Evolutionary conservation across 2,888 invertebrate genomes (phyloP).

Genomic region (Callyntrura sp.): DNA sequence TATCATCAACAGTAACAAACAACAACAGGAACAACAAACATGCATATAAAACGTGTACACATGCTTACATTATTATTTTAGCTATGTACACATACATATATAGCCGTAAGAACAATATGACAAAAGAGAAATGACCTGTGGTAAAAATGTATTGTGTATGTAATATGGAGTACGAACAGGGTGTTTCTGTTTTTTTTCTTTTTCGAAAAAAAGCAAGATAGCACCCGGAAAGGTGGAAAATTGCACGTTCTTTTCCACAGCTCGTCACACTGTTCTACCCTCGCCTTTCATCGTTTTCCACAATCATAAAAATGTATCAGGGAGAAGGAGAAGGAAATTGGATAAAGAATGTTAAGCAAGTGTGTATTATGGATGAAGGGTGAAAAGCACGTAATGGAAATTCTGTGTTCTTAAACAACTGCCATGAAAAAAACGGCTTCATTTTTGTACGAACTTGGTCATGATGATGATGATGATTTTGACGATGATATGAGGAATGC

Average conservation of each 20-base stretch:
- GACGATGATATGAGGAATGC: not conserved
- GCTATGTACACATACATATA: no score
- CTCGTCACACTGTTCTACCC: slow-evolving; percentile 51
- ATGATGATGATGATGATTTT: not conserved
- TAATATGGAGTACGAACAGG: slow-evolving; percentile 1
- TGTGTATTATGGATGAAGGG: slow-evolving; percentile 25
- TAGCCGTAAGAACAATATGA: no score
- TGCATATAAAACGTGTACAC: slow-evolving; percentile 13
- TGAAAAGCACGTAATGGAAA: slow-evolving; percentile 18
- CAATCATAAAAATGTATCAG: slow-evolving; percentile 49
- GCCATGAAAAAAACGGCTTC: not conserved
- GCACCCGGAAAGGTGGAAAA: slow-evolving; percentile 59
- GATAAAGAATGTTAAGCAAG: not conserved
- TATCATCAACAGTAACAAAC: not conserved
- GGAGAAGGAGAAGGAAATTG: not conserved
- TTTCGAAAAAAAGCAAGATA: slow-evolving; percentile 3
- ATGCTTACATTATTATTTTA: not conserved
- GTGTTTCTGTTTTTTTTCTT: slow-evolving; percentile 3
- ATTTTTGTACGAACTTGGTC: not conserved
- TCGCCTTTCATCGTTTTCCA: slow-evolving; percentile 46
- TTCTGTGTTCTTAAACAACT: not conserved
- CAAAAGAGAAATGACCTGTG: slow-evolving; percentile 51
- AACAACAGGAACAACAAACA: slow-evolving; percentile 33
- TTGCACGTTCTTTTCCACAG: slow-evolving; percentile 55
- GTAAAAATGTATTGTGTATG: slow-evolving; percentile 35